Conservation (phyloP, 2,797 vertebrate genomes). For the Sebastes alutus region DNA sequence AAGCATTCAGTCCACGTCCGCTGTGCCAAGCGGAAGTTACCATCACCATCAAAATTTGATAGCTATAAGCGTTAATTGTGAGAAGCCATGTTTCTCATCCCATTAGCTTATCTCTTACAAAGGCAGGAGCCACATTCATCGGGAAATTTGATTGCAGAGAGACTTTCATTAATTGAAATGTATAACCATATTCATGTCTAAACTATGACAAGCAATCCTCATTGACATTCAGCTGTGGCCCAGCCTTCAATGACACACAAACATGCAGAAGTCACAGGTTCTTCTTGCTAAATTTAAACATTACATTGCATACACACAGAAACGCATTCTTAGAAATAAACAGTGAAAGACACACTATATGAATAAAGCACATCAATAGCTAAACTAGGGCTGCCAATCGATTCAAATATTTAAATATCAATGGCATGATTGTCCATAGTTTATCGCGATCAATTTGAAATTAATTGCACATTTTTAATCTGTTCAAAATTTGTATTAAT, state of each 20-base stretch:
- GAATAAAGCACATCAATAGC: background rate
- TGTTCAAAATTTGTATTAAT: too few species aligned
- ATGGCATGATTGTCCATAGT: too few species aligned
- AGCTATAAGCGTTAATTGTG: slow-evolving; percentile 41
- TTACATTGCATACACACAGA: background rate
- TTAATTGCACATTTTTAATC: too few species aligned
- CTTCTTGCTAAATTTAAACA: background rate
- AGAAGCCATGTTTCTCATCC: slow-evolving; percentile 39
- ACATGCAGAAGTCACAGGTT: background rate
- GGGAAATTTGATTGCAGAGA: slow-evolving; percentile 46
- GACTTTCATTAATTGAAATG: slow-evolving; percentile 54
- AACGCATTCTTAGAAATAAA: background rate
- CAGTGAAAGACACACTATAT: background rate
- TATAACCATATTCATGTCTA: slow-evolving; percentile 17
- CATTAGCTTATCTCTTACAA: slow-evolving; percentile 43
- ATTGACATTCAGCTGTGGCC: slow-evolving; percentile 29
- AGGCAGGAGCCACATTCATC: slow-evolving; percentile 48
- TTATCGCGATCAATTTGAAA: too few species aligned
- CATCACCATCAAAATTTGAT: slow-evolving; percentile 24
- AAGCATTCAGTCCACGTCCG: slow-evolving; percentile 26
- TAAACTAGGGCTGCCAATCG: too few species aligned
- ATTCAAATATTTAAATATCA: too few species aligned
- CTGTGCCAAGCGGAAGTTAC: slow-evolving; percentile 17
- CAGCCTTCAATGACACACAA: slow-evolving; percentile 2
- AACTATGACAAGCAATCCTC: slow-evolving; percentile 17